These are phyloP conservation scores for Eulemur coronatus DNA, from an alignment of 2,797 vertebrate genomes.

Conservation along the genomic window DNA sequence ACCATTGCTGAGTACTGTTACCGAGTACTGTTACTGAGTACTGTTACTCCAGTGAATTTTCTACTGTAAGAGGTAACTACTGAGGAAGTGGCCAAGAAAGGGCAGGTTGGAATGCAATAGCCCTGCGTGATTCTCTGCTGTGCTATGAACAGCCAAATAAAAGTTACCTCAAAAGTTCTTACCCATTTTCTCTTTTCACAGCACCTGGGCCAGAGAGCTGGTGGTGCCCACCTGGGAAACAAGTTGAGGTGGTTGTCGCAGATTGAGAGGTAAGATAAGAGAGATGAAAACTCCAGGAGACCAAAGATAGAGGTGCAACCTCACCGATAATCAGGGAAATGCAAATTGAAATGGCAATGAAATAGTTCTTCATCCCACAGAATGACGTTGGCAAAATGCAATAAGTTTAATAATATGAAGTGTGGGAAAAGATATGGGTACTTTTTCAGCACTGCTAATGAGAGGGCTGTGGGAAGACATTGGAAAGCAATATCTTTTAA, in stretches of 20 bases:
- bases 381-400: background rate
- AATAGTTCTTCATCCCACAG: background rate
- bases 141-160: no score
- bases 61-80: background rate
- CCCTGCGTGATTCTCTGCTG: no score
- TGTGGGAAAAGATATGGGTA: background rate
- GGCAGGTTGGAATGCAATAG: background rate
- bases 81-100: background rate
- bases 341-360: background rate
- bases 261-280: background rate
- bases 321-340: background rate
- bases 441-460: background rate
- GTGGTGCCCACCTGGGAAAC: no score
- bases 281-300: background rate
- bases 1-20: no score
- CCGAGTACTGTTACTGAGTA: no score
- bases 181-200: background rate
- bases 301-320: background rate
- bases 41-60: no score
- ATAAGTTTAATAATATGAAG: background rate
- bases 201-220: background rate
- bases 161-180: background rate
- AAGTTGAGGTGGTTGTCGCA: background rate
- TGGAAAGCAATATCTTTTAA: background rate
- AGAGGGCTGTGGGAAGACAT: background rate